These are phyloP conservation scores for Cervus canadensis DNA, from an alignment of 2,113 vertebrate genomes.

Conservation along the genomic window DNA sequence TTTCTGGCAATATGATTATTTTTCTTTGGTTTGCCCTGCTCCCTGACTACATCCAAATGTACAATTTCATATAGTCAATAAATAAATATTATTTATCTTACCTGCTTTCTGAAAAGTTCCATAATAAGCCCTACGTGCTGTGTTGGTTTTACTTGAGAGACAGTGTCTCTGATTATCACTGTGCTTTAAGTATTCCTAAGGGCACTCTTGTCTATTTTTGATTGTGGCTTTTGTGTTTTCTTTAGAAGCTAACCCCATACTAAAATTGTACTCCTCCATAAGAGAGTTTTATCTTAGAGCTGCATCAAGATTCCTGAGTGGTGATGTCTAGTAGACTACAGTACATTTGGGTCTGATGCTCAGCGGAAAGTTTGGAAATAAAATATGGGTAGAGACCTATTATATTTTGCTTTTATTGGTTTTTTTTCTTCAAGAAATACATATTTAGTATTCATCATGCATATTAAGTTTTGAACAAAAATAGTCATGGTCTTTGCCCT, in stretches of 20 bases:
- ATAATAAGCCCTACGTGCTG: background rate
- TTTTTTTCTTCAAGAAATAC: background rate
- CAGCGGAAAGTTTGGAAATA: background rate
- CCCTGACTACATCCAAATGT: background rate
- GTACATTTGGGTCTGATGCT: background rate
- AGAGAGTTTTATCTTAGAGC: background rate
- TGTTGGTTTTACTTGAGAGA: too few species aligned
- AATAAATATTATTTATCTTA: background rate
- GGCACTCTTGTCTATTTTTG: background rate
- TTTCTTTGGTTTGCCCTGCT: conserved; percentile 20
- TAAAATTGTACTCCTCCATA: background rate
- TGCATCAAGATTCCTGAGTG: background rate
- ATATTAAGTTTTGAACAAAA: background rate
- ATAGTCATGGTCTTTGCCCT: background rate
- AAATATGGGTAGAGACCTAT: background rate
- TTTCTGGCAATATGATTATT: conserved; percentile 5
- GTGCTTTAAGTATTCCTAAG: background rate
- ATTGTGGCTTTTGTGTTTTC: background rate
- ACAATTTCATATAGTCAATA: background rate
- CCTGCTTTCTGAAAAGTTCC: background rate
- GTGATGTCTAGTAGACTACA: background rate
- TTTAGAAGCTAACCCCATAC: background rate
- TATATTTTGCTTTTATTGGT: background rate
- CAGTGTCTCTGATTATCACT: background rate
- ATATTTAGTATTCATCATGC: background rate